Percentiles rank a stretch among this genome's conserved stretches.
Conservation (phyloP, 2,113 vertebrate species). For the Labrus mixtus region DNA sequence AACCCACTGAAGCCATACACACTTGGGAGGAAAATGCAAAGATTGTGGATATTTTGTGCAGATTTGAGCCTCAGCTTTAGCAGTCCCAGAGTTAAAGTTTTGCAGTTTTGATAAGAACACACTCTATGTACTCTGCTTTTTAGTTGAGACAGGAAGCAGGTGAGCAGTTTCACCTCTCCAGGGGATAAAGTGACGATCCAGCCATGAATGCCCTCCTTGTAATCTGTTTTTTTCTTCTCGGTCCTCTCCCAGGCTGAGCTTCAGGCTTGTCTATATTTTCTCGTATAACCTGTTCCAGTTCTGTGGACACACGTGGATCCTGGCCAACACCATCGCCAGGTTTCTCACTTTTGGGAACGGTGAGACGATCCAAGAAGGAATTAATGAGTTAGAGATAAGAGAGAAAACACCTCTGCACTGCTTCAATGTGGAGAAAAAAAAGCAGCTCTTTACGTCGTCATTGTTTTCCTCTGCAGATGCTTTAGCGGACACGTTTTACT, state of each 20-base stretch:
- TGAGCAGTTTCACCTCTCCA: background rate
- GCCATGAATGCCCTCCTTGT: background rate
- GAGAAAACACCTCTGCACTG: too few species aligned
- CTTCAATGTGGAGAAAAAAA: too few species aligned
- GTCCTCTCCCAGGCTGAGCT: slow-evolving; percentile 79
- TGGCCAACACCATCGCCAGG: slow-evolving; percentile 92
- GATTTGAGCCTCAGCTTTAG: too few species aligned
- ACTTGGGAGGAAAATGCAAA: too few species aligned
- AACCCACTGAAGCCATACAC: too few species aligned
- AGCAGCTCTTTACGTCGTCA: too few species aligned
- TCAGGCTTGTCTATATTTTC: slow-evolving; percentile 87
- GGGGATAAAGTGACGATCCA: background rate
- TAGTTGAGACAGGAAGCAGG: too few species aligned
- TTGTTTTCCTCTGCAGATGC: slow-evolving; percentile 52
- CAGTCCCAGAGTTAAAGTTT: too few species aligned
- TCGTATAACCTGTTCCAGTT: slow-evolving; percentile 94
- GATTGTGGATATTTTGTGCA: too few species aligned
- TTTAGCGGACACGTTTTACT: slow-evolving; percentile 91
- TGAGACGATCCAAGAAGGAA: slow-evolving; percentile 67
- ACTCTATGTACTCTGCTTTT: too few species aligned
- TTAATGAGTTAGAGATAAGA: too few species aligned
- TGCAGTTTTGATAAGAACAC: too few species aligned
- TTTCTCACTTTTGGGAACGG: slow-evolving; percentile 94
- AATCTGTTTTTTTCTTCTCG: slow-evolving; percentile 14
- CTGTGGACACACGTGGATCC: slow-evolving; percentile 96